phyloP scores from a whole-genome alignment of 1,140 invertebrate species.

The Bursaphelenchus mucronatus region DNA sequence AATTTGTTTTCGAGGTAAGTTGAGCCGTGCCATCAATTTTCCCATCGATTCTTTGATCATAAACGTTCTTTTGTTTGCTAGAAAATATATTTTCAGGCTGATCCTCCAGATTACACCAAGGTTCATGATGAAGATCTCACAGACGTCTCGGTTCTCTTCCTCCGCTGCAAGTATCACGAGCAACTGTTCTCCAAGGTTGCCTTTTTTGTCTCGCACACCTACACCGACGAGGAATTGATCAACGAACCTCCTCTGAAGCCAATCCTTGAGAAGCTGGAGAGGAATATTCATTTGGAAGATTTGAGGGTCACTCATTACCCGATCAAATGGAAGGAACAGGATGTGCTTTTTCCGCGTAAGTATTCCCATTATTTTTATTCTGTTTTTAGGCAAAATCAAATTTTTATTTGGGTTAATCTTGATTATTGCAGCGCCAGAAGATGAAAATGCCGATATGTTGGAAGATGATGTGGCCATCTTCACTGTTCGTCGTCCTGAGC shows the following conservation, averaged over 20 bases:
- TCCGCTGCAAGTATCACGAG: constrained; percentile 83
- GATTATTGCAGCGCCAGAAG: too few relatives aligned
- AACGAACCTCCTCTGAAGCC: constrained; percentile 87
- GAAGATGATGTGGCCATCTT: too few relatives aligned
- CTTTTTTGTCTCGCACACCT: constrained; percentile 97
- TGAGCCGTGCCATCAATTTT: background rate
- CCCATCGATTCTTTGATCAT: too few relatives aligned
- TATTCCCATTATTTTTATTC: too few relatives aligned
- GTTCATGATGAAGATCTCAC: constrained; percentile 90
- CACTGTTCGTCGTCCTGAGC: too few relatives aligned
- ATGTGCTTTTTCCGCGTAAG: constrained; percentile 5
- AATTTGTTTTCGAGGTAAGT: constrained; percentile 85
- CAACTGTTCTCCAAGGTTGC: constrained; percentile 83
- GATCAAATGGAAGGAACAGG: constrained; percentile 20
- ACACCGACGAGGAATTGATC: constrained; percentile 80
- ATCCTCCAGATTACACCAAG: constrained; percentile 82
- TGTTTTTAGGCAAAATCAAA: too few relatives aligned
- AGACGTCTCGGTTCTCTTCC: constrained; percentile 88
- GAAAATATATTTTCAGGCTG: constrained; percentile 70
- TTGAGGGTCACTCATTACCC: constrained; percentile 18
- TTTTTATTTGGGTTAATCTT: too few relatives aligned
- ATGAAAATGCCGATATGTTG: too few relatives aligned
- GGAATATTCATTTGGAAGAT: constrained; percentile 13
- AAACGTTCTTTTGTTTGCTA: constrained; percentile 12
- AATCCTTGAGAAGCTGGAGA: constrained; percentile 75